A percentile compares a stretch with the other conserved stretches of the same genome.
These are phyloP conservation scores for Dermatemys mawii DNA, from an alignment of 2,113 vertebrate genomes.

Conservation along the genomic window DNA sequence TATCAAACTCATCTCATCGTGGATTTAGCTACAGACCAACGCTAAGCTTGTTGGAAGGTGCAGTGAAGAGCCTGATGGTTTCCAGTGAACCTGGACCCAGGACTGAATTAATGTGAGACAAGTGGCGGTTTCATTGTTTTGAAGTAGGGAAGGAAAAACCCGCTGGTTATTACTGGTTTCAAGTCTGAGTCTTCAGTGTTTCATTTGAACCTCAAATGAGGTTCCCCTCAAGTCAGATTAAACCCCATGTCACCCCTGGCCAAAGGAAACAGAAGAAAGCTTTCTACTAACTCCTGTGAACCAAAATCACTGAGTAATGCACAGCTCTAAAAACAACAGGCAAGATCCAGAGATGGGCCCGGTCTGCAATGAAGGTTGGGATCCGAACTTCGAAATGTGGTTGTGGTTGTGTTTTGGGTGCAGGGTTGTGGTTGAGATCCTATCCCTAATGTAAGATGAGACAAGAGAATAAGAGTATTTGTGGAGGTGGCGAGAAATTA, in stretches of 20 bases:
- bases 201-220: not conserved
- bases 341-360: not conserved
- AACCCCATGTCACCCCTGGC: not conserved
- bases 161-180: not conserved
- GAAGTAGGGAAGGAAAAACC: not conserved
- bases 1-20: not conserved
- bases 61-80: not conserved
- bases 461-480: not conserved
- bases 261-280: not conserved
- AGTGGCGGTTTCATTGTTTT: no score
- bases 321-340: not conserved
- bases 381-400: not conserved
- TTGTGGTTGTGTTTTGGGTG: not conserved
- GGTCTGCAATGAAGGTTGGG: not conserved
- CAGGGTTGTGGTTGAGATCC: not conserved
- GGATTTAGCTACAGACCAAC: not conserved
- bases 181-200: not conserved
- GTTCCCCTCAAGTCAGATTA: not conserved
- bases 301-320: not conserved
- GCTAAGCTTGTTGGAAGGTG: not conserved
- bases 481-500: not conserved
- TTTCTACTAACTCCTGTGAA: not conserved
- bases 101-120: not conserved
- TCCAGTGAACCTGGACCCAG: not conserved
- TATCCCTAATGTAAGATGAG: not conserved